These are phyloP conservation scores for Tigriopus japonicus DNA, from an alignment of 1,140 invertebrate species.

Conservation along the genomic window DNA sequence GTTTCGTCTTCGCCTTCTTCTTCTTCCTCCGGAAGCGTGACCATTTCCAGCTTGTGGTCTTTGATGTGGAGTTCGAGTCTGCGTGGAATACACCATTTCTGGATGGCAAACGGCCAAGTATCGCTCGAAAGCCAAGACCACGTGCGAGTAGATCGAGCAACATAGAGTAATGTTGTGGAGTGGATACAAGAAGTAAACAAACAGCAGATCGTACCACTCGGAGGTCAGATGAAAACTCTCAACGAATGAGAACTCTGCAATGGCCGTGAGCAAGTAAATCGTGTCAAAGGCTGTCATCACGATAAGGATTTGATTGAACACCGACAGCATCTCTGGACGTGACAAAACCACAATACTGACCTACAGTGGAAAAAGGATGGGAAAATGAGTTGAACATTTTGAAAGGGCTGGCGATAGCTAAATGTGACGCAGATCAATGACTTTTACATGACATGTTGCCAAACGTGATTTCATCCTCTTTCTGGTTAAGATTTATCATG, in stretches of 20 bases:
- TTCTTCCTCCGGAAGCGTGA: too few relatives aligned
- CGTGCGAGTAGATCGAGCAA: slow-evolving; percentile 2
- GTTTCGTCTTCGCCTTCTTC: too few relatives aligned
- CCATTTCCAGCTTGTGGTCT: too few relatives aligned
- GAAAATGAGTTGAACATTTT: background rate
- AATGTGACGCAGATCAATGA: too few relatives aligned
- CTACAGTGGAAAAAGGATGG: background rate
- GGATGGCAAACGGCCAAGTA: slow-evolving; percentile 10
- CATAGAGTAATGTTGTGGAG: slow-evolving; percentile 1
- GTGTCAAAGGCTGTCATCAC: slow-evolving; percentile 9
- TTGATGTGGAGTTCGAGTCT: too few relatives aligned
- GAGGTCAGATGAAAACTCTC: background rate
- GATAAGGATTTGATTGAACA: slow-evolving; percentile 4
- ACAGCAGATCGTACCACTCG: background rate
- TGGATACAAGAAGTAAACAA: slow-evolving; percentile 9
- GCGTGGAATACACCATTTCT: slow-evolving; percentile 8
- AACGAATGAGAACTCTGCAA: slow-evolving; percentile 1
- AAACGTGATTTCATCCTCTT: too few relatives aligned
- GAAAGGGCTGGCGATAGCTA: too few relatives aligned
- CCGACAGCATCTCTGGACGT: background rate
- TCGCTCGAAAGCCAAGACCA: slow-evolving; percentile 1
- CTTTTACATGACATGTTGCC: too few relatives aligned
- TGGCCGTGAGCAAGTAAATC: slow-evolving; percentile 2
- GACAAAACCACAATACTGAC: slow-evolving; percentile 5
- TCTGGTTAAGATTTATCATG: too few relatives aligned